These are phyloP conservation scores for Dyspetes luteomarginatus DNA, from an alignment of 2,888 invertebrate species.

Conservation along the genomic window DNA sequence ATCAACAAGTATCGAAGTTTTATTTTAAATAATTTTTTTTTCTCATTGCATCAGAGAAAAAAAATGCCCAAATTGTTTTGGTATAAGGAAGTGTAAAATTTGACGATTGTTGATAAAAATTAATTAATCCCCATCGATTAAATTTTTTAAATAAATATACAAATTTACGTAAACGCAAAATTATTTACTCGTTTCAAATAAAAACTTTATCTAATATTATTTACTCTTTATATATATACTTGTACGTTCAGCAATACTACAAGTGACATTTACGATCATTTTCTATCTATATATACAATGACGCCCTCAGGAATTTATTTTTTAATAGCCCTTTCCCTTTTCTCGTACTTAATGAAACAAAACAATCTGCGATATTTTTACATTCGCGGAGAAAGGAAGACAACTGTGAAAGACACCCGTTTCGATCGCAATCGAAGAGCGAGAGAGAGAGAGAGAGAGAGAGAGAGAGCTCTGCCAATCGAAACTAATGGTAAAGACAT, in stretches of 20 bases:
- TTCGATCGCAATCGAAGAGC: constrained; percentile 30
- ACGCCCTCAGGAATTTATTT: background rate
- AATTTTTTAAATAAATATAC: too few species aligned
- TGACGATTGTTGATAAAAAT: too few species aligned
- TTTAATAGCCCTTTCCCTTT: background rate
- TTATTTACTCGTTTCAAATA: background rate
- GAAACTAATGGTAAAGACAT: constrained; percentile 80
- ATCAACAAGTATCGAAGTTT: too few species aligned
- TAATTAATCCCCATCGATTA: too few species aligned
- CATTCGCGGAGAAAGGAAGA: background rate
- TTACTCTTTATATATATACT: constrained; percentile 16
- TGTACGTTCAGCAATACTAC: constrained; percentile 12
- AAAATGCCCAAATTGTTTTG: too few species aligned
- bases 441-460: background rate
- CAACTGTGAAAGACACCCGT: background rate
- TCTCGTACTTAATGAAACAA: constrained; percentile 6
- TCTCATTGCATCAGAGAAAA: too few species aligned
- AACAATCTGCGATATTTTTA: constrained; percentile 12
- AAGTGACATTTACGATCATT: constrained; percentile 14
- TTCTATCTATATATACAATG: background rate
- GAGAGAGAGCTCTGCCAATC: constrained; percentile 68
- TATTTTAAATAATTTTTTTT: too few species aligned
- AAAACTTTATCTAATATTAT: constrained; percentile 10
- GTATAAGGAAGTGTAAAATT: too few species aligned
- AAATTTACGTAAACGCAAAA: too few species aligned